phyloP scores from a whole-genome alignment of 1,140 invertebrate species.

The Pachypsylla venusta region DNA sequence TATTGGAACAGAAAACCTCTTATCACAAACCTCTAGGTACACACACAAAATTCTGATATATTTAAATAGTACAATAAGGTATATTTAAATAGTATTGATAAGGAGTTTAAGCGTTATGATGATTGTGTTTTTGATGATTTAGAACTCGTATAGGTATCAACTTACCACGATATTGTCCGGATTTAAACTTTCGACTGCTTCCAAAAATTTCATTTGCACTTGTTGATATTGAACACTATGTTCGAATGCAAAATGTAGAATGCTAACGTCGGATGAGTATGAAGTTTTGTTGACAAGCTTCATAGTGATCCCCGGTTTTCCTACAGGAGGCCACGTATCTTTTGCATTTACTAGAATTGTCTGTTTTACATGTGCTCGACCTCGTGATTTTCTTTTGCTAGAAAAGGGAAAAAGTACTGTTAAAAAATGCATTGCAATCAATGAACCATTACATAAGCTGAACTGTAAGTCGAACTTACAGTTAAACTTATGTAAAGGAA shows the following conservation, averaged over 20 bases:
- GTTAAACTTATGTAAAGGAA: too few species aligned
- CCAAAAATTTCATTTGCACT: slow-evolving; percentile 45
- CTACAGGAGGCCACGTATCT: slow-evolving; percentile 48
- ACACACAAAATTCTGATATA: too few species aligned
- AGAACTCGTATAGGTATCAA: too few species aligned
- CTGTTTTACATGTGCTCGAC: slow-evolving; percentile 39
- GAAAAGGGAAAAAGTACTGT: background rate
- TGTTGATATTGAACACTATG: slow-evolving; percentile 62
- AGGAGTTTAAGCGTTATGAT: too few species aligned
- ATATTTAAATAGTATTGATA: too few species aligned
- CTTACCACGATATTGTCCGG: slow-evolving; percentile 63
- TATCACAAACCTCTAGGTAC: too few species aligned
- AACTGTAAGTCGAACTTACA: too few species aligned
- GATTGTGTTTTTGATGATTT: too few species aligned
- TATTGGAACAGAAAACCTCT: too few species aligned
- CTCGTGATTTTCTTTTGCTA: slow-evolving; percentile 41
- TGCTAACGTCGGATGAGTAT: slow-evolving; percentile 8
- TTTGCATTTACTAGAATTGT: slow-evolving; percentile 49
- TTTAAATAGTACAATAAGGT: too few species aligned
- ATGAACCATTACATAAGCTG: too few species aligned
- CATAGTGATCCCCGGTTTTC: slow-evolving; percentile 38
- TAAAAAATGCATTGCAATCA: too few species aligned
- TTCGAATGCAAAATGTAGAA: slow-evolving; percentile 60
- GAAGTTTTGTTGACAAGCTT: background rate
- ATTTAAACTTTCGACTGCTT: slow-evolving; percentile 63